Base-by-base conservation (phyloP, 2,113 vertebrate species). In the Physeter macrocephalus region DNA sequence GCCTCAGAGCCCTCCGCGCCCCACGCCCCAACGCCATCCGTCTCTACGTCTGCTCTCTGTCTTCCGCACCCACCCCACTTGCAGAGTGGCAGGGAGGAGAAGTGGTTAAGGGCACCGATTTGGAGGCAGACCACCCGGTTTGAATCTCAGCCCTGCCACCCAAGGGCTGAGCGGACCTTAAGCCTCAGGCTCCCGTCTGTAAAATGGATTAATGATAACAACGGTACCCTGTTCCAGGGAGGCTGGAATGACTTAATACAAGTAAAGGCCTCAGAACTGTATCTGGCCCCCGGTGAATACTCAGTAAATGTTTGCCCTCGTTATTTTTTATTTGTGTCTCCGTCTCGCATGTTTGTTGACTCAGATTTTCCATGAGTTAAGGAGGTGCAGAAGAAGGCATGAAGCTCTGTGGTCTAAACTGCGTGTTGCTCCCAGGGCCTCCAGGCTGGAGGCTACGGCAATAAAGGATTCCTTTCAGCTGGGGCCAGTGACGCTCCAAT, bases 291-390 rank as follows among this genome's bases (percentile, higher is more conserved):
- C 5, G 3, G 36, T 11, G 21, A 62, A 54, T 15, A 36, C 25
- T 61, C 86, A 62, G 2, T 69, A 71, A 87, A 87, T 18, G 29
- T n/a, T 61, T 39, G 21, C 17, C 69, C 64, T 66, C 17, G 0
- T 90, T 93, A 78, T 75, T 92, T 95, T 90, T 88, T 71, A 90
- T 88, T 83, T 90, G 77, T 93, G 92, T 96, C 95, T 95, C 82
- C 4, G 0, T 39, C 85, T n/a, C 15, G 52, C 25, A 13, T 54
- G 81, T 91, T 71, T 81, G 62, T 86, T 96, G 92, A 97, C 82
- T 98, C 95, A 95, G 5, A 91, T 94, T 98, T 96, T 96, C 97
- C 93, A 0, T 62, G 86, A 90, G 71, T 72, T 72, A 86, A 72
- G 93, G 93, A 95, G 74, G 69, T 74, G 27, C 52, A 11, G 88